Percentiles rank a stretch among this genome's conserved stretches.
Conservation (phyloP, 2,888 invertebrate species). For the Elysia crispata region DNA sequence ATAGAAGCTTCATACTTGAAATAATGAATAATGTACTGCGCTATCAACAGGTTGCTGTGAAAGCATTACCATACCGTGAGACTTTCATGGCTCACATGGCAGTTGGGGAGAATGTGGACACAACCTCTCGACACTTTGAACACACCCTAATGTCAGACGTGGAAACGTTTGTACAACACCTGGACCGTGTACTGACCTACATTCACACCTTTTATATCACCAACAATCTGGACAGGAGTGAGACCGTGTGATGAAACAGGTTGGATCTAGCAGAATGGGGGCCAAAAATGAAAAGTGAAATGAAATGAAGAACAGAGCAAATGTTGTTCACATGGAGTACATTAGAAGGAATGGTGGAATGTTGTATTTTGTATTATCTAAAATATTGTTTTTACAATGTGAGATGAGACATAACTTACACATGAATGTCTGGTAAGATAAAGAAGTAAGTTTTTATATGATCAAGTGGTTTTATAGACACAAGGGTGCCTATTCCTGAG, state of each 20-base stretch:
- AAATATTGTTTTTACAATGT: too few relatives aligned
- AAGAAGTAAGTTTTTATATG: too few relatives aligned
- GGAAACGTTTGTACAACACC: slow-evolving; percentile 60
- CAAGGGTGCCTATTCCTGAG: too few relatives aligned
- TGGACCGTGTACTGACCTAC: slow-evolving; percentile 59
- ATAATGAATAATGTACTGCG: neutral
- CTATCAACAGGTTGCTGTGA: slow-evolving; percentile 69
- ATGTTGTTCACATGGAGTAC: too few relatives aligned
- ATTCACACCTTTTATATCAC: slow-evolving; percentile 64
- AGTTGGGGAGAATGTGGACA: slow-evolving; percentile 48
- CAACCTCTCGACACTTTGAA: slow-evolving; percentile 48
- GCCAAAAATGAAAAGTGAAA: neutral
- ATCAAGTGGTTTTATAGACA: too few relatives aligned
- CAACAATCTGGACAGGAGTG: slow-evolving; percentile 62
- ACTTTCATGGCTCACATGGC: slow-evolving; percentile 66
- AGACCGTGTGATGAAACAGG: slow-evolving; percentile 52
- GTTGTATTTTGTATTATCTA: too few relatives aligned
- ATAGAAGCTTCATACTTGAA: neutral
- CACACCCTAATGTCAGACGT: slow-evolving; percentile 63
- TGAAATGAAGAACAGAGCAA: too few relatives aligned
- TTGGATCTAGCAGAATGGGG: too few relatives aligned
- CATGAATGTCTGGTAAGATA: too few relatives aligned
- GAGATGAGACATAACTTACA: too few relatives aligned
- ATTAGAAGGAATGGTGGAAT: too few relatives aligned
- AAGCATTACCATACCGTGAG: slow-evolving; percentile 68